Conservation (phyloP, 2,888 invertebrate species). For the Aspidiotus destructor region DNA sequence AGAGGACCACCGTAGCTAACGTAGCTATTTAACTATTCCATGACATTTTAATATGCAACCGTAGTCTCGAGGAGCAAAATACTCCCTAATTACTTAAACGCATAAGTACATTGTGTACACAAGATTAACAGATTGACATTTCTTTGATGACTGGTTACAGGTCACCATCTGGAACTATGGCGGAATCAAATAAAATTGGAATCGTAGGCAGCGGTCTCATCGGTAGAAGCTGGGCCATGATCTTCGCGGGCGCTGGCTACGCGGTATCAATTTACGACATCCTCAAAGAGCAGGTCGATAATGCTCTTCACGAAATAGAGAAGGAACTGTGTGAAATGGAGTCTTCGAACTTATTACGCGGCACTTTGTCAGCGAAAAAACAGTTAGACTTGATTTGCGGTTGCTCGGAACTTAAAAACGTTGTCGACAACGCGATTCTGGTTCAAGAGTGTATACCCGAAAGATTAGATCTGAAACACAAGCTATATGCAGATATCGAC, state of each 20-base stretch:
- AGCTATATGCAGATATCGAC: constrained; percentile 70
- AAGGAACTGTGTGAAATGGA: constrained; percentile 62
- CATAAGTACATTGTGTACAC: too few relatives aligned
- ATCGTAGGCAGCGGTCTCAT: constrained; percentile 70
- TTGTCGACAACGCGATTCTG: constrained; percentile 65
- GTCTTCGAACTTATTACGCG: constrained; percentile 62
- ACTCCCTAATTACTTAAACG: too few relatives aligned
- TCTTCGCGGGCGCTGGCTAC: constrained; percentile 87
- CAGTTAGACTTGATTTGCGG: constrained; percentile 71
- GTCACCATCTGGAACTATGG: background rate
- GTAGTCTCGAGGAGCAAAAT: too few relatives aligned
- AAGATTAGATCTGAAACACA: constrained; percentile 68
- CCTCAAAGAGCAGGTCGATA: constrained; percentile 59
- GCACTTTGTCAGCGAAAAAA: constrained; percentile 59
- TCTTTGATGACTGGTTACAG: too few relatives aligned
- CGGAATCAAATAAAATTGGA: constrained; percentile 3
- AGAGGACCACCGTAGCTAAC: too few relatives aligned
- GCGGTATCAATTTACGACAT: constrained; percentile 79
- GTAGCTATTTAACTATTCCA: too few relatives aligned
- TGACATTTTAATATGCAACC: too few relatives aligned
- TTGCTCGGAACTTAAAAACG: constrained; percentile 57
- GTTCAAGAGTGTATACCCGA: constrained; percentile 94
- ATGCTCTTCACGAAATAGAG: constrained; percentile 63
- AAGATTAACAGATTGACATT: too few relatives aligned
- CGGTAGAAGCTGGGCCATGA: constrained; percentile 94